These are phyloP conservation scores for Lethrus apterus DNA, from an alignment of 1,140 invertebrate species.

Conservation along the genomic window DNA sequence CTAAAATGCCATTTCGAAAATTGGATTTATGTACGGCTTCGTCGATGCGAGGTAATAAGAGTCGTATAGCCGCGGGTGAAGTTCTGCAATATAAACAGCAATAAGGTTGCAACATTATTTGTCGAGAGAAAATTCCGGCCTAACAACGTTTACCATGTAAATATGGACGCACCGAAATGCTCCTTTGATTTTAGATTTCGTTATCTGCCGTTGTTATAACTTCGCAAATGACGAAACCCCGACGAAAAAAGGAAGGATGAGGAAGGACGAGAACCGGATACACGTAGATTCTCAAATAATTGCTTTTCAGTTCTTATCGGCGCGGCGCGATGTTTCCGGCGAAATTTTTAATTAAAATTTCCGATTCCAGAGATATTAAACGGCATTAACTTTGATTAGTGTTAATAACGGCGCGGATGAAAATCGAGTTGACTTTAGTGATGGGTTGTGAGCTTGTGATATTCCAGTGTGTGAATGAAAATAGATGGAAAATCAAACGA, in stretches of 20 bases:
- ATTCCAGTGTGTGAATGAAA: background rate
- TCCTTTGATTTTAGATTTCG: background rate
- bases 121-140: conserved; percentile 11
- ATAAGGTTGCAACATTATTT: conserved; percentile 19
- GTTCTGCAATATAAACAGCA: conserved; percentile 19
- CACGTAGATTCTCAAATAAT: conserved; percentile 2
- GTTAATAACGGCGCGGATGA: conserved; percentile 2
- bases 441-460: too few species aligned
- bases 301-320: conserved; percentile 10
- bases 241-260: background rate
- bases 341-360: conserved; percentile 17
- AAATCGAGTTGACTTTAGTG: too few species aligned
- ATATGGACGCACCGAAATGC: background rate
- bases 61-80: conserved; percentile 7
- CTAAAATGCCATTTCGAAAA: background rate
- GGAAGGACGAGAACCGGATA: conserved; percentile 1
- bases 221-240: background rate
- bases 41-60: conserved; percentile 16
- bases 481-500: conserved; percentile 1
- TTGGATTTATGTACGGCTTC: conserved; percentile 3
- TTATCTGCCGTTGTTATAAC: background rate
- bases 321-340: too few species aligned
- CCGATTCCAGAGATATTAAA: conserved; percentile 10
- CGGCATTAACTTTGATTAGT: conserved; percentile 13
- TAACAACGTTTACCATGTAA: conserved; percentile 16